Conservation (phyloP, 2,888 invertebrate species). For the Hymenopus coronatus region DNA sequence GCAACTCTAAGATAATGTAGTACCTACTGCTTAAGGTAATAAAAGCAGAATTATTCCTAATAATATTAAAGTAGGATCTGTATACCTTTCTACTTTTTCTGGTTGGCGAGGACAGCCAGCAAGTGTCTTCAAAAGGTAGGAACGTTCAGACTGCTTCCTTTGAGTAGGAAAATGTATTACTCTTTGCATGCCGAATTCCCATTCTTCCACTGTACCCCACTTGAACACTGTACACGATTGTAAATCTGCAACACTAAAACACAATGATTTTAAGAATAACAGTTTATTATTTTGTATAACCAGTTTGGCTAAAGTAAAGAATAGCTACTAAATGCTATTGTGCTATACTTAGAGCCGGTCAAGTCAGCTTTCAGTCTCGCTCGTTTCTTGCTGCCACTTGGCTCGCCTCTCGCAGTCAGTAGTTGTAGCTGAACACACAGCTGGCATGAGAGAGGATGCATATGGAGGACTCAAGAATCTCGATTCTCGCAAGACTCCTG, state of each 20-base stretch:
- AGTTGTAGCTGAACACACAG: too few relatives aligned
- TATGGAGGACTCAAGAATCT: too few relatives aligned
- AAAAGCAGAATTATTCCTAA: neutral
- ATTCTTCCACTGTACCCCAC: slow-evolving; percentile 76
- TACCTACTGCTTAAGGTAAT: neutral
- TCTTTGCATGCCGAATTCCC: slow-evolving; percentile 77
- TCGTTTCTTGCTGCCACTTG: too few relatives aligned
- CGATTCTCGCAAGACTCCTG: too few relatives aligned
- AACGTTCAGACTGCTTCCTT: slow-evolving; percentile 70
- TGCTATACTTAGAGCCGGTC: too few relatives aligned
- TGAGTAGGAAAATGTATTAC: slow-evolving; percentile 71
- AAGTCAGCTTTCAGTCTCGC: too few relatives aligned
- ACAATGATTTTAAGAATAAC: slow-evolving; percentile 11
- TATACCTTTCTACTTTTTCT: slow-evolving; percentile 60
- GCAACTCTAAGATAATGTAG: too few relatives aligned
- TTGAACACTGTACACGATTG: slow-evolving; percentile 79
- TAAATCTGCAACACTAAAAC: slow-evolving; percentile 65
- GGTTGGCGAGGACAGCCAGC: slow-evolving; percentile 75
- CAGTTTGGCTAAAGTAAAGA: slow-evolving; percentile 1
- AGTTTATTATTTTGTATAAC: slow-evolving; percentile 31
- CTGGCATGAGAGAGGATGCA: too few relatives aligned
- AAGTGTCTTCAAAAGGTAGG: slow-evolving; percentile 71
- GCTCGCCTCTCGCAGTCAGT: too few relatives aligned
- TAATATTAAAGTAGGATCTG: neutral
- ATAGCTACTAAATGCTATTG: neutral